These are phyloP conservation scores for Julus scandinavius DNA, from an alignment of 2,888 invertebrate genomes.

Conservation along the genomic window DNA sequence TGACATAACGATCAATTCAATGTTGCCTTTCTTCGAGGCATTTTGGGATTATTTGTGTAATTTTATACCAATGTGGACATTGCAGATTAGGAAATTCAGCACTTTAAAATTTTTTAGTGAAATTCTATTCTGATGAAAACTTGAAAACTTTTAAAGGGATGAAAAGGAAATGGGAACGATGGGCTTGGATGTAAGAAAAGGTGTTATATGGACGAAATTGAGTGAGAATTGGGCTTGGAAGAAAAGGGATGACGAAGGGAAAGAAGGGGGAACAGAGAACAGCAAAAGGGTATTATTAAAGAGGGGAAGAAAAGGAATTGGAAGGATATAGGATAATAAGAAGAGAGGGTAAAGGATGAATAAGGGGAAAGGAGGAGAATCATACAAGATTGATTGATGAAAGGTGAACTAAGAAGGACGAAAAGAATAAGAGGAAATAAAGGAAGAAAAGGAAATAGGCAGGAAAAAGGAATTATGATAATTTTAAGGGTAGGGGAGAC, in stretches of 20 bases:
- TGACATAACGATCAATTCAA: too few relatives aligned
- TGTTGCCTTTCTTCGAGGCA: too few relatives aligned
- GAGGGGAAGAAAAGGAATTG: background rate
- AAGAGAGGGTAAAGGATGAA: background rate
- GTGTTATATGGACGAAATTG: background rate
- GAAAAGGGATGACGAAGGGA: background rate
- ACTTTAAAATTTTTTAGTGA: background rate
- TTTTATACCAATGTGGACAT: too few relatives aligned
- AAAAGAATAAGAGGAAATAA: background rate
- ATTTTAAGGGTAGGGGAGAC: too few relatives aligned
- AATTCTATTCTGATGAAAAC: background rate
- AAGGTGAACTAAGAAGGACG: background rate
- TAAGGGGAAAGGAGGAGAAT: background rate
- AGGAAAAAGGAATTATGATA: too few relatives aligned
- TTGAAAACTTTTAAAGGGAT: background rate
- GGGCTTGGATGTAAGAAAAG: background rate
- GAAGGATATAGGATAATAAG: background rate
- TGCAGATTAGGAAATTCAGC: too few relatives aligned
- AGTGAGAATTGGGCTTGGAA: background rate
- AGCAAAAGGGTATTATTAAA: background rate
- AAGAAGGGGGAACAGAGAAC: too few relatives aligned
- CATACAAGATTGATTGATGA: background rate
- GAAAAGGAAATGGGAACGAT: background rate
- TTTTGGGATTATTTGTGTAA: too few relatives aligned
- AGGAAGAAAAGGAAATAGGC: background rate